phyloP scores from a whole-genome alignment of 2,113 vertebrate species.

The Camarhynchus parvulus region DNA sequence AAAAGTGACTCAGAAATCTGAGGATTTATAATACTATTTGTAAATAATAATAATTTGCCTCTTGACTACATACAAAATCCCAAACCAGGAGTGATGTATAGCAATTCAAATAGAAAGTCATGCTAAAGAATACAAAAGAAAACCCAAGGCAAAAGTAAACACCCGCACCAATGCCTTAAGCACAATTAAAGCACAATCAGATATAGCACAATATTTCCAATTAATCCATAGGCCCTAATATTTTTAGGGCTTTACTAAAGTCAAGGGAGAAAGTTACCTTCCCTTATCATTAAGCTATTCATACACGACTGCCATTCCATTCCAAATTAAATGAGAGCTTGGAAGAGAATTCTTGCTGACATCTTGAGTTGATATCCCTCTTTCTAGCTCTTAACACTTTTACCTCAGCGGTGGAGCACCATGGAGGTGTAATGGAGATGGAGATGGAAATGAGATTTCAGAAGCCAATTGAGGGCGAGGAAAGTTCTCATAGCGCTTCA shows the following conservation, averaged over 20 bases:
- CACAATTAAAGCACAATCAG: not conserved
- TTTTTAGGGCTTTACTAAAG: not conserved
- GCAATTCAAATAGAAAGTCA: not conserved
- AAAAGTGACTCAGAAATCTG: not conserved
- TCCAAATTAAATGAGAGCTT: not conserved
- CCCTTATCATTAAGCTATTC: not conserved
- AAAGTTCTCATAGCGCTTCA: not conserved
- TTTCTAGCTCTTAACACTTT: not conserved
- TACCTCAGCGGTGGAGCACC: not conserved
- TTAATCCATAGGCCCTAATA: not conserved
- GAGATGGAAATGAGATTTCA: not conserved
- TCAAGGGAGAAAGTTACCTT: not conserved
- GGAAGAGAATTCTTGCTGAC: not conserved
- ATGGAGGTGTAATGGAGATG: not conserved
- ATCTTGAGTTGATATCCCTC: not conserved
- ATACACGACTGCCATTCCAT: not conserved
- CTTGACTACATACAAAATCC: not conserved
- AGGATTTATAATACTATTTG: not conserved
- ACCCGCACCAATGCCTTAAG: rapidly evolving
- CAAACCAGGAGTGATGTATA: not conserved
- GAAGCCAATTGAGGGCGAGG: not conserved
- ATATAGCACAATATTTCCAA: not conserved
- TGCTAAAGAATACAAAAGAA: not conserved
- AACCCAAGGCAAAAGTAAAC: not conserved
- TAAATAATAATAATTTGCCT: not conserved